Base-by-base conservation (phyloP, 2,888 invertebrate species). In the Andrena praecox region DNA sequence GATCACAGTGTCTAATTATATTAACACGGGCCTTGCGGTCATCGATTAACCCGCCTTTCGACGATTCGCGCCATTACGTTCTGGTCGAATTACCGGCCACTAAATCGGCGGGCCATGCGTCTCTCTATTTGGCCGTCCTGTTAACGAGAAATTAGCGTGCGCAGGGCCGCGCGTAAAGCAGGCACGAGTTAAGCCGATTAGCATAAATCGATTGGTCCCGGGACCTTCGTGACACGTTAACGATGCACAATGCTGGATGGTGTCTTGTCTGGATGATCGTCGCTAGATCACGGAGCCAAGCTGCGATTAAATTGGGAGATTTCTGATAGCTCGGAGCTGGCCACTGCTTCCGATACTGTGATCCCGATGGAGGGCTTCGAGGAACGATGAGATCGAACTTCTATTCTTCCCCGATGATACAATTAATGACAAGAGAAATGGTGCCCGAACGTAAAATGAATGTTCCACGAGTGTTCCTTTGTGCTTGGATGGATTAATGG, bases 121-220 rank as follows among this genome's bases (percentile, higher is more conserved):
- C 70, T 76, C 84, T 84, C 72, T 85, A 80, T 87, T 81, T 82
- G 77, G 77, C 52, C 78, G 69, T 78, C 62, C 70, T 74, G 85
- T 84, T 85, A 87, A 85, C 84, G 81, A 77, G 83, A 82, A 80
- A 87, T 87, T 87, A 87, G 87, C 87, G 82, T 87, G 87, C 77
- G 71, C 74, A 59, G 77, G 77, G 66, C 52, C 29, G 33, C 72
- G 73, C 79, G 77, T 84, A 80, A 87, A 87, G 85, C 85, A 70
- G 72, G 69, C 84, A 75, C 79, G 78, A 87, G 82, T 85, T 87
- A 77, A 81, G 77, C 69, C 70, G 82, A 87, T 87, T 85, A 87
- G 77, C 87, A 84, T 85, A 87, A 87, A 87, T 87, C 87, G 87
- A 87, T 87, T 79, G 54, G 24, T 54, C 35, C 42, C 64, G 56